Percentiles rank a stretch among this genome's conserved stretches.
Evolutionary conservation across 2,888 invertebrate species (phyloP).

Genomic region (Crocallis elinguaria): DNA sequence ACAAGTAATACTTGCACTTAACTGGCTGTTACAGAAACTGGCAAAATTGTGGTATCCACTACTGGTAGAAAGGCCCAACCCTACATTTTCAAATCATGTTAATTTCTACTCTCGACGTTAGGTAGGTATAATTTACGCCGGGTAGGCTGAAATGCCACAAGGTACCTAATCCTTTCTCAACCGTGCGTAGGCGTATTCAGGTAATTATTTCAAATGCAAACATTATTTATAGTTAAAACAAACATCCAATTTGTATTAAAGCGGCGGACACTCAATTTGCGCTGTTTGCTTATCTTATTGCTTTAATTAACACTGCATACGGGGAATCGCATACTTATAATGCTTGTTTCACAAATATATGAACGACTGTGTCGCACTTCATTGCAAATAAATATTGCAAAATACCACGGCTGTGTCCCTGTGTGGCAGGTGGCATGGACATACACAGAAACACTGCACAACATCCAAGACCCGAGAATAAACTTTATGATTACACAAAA

Average conservation of each 20-base stretch:
- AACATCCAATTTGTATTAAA: conserved; percentile 20
- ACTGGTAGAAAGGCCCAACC: not conserved
- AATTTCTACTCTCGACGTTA: not conserved
- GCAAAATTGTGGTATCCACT: not conserved
- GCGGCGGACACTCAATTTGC: conserved; percentile 21
- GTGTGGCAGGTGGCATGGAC: too few relatives aligned
- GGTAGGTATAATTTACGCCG: not conserved
- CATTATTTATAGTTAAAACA: conserved; percentile 10
- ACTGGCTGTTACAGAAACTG: not conserved
- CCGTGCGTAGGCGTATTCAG: conserved; percentile 1
- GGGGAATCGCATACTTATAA: conserved; percentile 9
- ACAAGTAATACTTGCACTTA: too few relatives aligned
- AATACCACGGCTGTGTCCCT: too few relatives aligned
- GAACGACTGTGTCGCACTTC: too few relatives aligned
- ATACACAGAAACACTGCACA: too few relatives aligned
- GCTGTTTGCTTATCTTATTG: conserved; percentile 25
- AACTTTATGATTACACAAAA: too few relatives aligned
- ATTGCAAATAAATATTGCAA: too few relatives aligned
- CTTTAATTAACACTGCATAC: conserved; percentile 23
- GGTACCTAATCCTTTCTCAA: conserved; percentile 1
- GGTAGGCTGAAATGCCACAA: not conserved
- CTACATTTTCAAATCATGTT: not conserved
- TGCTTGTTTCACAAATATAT: not conserved
- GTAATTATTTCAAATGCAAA: conserved; percentile 18
- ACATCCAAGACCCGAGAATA: too few relatives aligned